Evolutionary conservation across 2,797 vertebrate species (phyloP).

Genomic region (Paratrypauchen microcephalus): DNA sequence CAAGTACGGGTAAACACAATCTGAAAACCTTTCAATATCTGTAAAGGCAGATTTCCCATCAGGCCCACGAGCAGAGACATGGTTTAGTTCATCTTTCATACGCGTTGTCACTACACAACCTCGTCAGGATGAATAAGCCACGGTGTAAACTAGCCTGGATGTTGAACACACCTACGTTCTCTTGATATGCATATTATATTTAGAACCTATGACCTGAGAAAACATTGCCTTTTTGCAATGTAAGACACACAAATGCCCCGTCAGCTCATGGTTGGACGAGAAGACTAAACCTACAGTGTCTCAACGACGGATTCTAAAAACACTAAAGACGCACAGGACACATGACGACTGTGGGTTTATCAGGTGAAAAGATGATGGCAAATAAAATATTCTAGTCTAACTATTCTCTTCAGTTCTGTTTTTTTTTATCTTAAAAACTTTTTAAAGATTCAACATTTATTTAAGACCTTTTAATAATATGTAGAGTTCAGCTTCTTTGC

Average conservation of each 20-base stretch:
- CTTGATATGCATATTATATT: conserved; percentile 72
- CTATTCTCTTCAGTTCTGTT: conserved; percentile 35
- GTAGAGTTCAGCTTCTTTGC: background rate
- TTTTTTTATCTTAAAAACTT: conserved; percentile 10
- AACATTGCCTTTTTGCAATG: conserved; percentile 67
- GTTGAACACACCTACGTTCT: conserved; percentile 55
- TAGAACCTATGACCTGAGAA: conserved; percentile 75
- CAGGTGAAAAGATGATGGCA: conserved; percentile 55
- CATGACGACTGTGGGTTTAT: conserved; percentile 47
- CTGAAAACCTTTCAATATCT: conserved; percentile 41
- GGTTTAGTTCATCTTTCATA: conserved; percentile 46
- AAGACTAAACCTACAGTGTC: conserved; percentile 14
- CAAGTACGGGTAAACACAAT: conserved; percentile 7
- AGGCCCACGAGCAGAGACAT: conserved; percentile 35
- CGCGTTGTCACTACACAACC: conserved; percentile 23
- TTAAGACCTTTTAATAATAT: conserved; percentile 47
- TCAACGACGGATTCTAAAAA: conserved; percentile 44
- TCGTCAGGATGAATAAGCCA: conserved; percentile 33
- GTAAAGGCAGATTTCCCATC: conserved; percentile 51
- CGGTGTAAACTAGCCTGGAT: conserved; percentile 46
- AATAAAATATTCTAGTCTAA: conserved; percentile 31
- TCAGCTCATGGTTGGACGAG: conserved; percentile 15
- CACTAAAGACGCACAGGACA: conserved; percentile 55
- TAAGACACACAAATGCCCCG: conserved; percentile 61
- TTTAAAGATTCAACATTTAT: conserved; percentile 40